A percentile compares a stretch with the other conserved stretches of the same genome.
phyloP scores from a whole-genome alignment of 2,888 invertebrate species.

The Brassicogethes aeneus region DNA sequence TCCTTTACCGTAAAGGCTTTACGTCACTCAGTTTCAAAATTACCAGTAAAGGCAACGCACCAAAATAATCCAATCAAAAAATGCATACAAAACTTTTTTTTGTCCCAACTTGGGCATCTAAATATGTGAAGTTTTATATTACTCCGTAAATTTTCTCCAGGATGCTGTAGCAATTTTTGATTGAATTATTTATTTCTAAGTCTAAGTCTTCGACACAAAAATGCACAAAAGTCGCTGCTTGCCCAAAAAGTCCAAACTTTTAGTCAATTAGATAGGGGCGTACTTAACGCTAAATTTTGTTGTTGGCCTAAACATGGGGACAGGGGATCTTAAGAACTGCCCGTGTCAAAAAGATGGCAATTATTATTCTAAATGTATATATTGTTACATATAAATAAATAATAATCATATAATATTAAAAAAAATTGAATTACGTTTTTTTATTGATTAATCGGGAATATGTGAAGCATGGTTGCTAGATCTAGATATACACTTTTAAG shows the following conservation, averaged over 20 bases:
- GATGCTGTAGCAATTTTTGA: too few species aligned
- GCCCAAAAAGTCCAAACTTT: conserved; percentile 25
- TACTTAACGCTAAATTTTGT: conserved; percentile 26
- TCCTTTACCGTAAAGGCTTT: too few species aligned
- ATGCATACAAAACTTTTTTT: too few species aligned
- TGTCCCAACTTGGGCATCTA: too few species aligned
- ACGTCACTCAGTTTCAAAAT: too few species aligned
- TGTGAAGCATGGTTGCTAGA: conserved; percentile 31
- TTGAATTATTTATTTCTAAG: too few species aligned
- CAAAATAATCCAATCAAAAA: too few species aligned
- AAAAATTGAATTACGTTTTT: conserved; percentile 14
- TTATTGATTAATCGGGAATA: conserved; percentile 21
- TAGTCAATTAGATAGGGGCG: conserved; percentile 32
- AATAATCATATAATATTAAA: conserved; percentile 32
- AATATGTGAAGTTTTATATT: too few species aligned
- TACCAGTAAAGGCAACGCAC: not conserved
- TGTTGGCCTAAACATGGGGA: conserved; percentile 25
- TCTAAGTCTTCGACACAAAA: not conserved
- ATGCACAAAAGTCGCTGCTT: conserved; percentile 12
- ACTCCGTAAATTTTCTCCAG: too few species aligned
- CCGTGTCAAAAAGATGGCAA: conserved; percentile 16
- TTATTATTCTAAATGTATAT: conserved; percentile 50
- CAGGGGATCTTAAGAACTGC: not conserved
- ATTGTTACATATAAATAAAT: conserved; percentile 43
- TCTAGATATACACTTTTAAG: conserved; percentile 28